phyloP scores from a whole-genome alignment of 2,113 vertebrate species.

The Phasianus colchicus region DNA sequence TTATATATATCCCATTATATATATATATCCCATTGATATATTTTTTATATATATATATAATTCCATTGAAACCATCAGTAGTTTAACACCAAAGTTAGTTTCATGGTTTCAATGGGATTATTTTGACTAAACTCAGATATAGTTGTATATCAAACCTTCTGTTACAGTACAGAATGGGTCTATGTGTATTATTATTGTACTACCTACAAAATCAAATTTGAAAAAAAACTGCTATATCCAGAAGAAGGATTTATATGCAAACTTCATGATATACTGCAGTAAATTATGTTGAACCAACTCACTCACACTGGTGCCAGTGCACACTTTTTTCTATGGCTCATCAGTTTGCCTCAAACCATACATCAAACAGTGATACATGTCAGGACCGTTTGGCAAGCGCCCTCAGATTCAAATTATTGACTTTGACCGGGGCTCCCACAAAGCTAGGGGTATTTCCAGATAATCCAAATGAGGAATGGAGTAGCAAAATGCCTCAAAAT shows the following conservation, averaged over 20 bases:
- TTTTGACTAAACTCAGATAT: neutral
- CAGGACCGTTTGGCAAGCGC: neutral
- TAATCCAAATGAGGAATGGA: neutral
- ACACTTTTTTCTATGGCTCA: neutral
- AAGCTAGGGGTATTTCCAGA: neutral
- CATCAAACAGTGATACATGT: neutral
- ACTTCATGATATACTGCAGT: neutral
- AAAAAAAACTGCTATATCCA: neutral
- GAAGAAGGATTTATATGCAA: neutral
- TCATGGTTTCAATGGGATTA: neutral
- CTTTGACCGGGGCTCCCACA: neutral
- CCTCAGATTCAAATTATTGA: neutral
- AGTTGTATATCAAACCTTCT: neutral
- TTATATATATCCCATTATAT: too few relatives aligned
- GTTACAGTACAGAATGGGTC: neutral
- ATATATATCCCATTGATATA: too few relatives aligned
- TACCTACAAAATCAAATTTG: neutral
- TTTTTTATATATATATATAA: too few relatives aligned
- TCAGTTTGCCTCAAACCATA: neutral
- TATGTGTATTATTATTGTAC: neutral
- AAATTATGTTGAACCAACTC: neutral
- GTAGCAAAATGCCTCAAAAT: neutral
- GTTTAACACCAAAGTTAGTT: too few relatives aligned
- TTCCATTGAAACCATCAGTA: too few relatives aligned
- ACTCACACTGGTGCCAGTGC: neutral